Base-by-base conservation (phyloP, 1,140 invertebrate genomes). In the Thaumetopoea pityocampa region DNA sequence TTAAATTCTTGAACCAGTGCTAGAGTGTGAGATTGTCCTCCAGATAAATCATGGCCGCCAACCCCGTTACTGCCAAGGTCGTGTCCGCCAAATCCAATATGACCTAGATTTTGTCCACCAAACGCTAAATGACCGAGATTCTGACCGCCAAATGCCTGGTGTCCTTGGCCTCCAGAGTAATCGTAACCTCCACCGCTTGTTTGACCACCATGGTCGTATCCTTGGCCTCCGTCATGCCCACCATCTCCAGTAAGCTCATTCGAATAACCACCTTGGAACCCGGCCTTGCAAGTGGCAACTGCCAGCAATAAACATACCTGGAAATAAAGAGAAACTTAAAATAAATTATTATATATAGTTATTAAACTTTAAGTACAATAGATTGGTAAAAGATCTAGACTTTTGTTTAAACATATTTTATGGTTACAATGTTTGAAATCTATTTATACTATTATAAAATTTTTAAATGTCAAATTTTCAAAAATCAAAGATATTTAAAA, bases 291-390 rank as follows among this genome's bases (percentile, higher is more conserved):
- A 28, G 56, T 53, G 52, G 69, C 73, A 47, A 69, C 68, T 57
- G 71, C 73, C 60, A 80, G 47, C 29, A 84, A 58, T 50, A 84
- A 51, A 72, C 74, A 80, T 23, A 81, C 51, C 80, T 84, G 67
- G 0, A 74, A 68, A 45, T 27, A 67, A 46, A 11, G 5, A 30
- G 15, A 17, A 3, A 5, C 5, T 12, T 17, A 11, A n/a, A n/a
- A 8, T 38, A 1, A 18, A 18, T 18, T 6, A 4, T 18, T 4
- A 3, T 18, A 18, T 6, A 4, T 18, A 6, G 17, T 6, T 6
- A 18, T 18, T 4, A 18, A 6, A 4, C 17, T 18, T 18, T 4
- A 18, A 18, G 6, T 18, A 18, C 3, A 4, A 18, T 18, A 3
- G 17, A n/a, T n/a, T n/a, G n/a, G n/a, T n/a, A n/a, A n/a, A n/a